A percentile compares a stretch with the other conserved stretches of the same genome.
These are phyloP conservation scores for Bombus polaris DNA, from an alignment of 1,140 invertebrate species.

Conservation along the genomic window DNA sequence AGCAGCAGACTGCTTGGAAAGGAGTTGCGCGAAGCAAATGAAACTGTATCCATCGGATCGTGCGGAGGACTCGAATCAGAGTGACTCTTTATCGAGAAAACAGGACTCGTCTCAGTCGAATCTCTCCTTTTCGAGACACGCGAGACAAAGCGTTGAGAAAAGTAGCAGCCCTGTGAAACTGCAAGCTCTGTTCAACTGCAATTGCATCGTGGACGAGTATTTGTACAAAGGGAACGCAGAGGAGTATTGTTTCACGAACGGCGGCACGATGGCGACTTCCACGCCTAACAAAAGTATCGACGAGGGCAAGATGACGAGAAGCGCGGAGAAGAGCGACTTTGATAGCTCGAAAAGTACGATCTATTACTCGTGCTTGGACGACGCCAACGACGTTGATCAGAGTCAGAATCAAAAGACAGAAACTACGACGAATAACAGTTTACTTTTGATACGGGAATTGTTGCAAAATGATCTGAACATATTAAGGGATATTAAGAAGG, in stretches of 20 bases:
- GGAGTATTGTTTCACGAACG: background rate
- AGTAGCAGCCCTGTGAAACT: background rate
- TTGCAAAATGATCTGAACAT: constrained; percentile 3
- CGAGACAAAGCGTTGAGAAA: background rate
- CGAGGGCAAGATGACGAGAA: too few species aligned
- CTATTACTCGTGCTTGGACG: background rate
- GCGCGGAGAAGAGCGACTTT: background rate
- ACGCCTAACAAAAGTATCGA: background rate
- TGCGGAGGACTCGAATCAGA: background rate
- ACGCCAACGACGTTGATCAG: background rate
- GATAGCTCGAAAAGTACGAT: too few species aligned
- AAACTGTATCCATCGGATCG: background rate
- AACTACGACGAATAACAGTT: background rate
- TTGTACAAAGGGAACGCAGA: background rate
- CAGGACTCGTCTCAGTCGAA: background rate
- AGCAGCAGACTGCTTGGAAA: background rate
- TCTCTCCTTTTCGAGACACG: too few species aligned
- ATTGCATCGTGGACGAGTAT: background rate
- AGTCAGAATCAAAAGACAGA: background rate
- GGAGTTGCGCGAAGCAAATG: background rate
- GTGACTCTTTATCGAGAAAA: background rate
- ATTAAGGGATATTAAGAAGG: background rate
- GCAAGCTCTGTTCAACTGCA: constrained; percentile 15
- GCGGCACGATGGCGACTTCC: background rate
- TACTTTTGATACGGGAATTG: background rate